phyloP scores from a whole-genome alignment of 2,888 invertebrate genomes.

The Ochropleura plecta region DNA sequence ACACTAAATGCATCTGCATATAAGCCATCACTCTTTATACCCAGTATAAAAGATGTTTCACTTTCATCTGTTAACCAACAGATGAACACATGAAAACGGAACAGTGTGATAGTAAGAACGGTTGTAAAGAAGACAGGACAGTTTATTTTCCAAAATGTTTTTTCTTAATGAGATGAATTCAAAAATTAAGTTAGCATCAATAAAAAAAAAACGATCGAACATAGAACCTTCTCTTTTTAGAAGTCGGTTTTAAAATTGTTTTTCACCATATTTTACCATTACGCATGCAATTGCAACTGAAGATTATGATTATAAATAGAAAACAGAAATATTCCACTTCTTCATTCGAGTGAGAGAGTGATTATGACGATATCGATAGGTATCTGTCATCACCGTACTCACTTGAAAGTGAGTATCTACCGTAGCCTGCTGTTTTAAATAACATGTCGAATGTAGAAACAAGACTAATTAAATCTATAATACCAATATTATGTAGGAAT shows the following conservation, averaged over 20 bases:
- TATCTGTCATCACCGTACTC: not conserved
- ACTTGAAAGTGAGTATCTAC: not conserved
- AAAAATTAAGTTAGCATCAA: constrained; percentile 15
- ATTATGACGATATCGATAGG: not conserved
- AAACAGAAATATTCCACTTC: not conserved
- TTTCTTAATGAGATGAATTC: not conserved
- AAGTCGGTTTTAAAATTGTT: too few relatives aligned
- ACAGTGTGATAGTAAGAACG: not conserved
- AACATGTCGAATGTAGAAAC: not conserved
- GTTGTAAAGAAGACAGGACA: not conserved
- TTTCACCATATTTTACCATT: too few relatives aligned
- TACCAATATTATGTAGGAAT: not conserved
- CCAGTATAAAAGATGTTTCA: too few relatives aligned
- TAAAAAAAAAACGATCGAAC: not conserved
- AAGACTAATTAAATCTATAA: not conserved
- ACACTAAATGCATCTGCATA: too few relatives aligned
- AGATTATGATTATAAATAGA: too few relatives aligned
- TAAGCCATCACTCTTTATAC: too few relatives aligned
- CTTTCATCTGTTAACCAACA: too few relatives aligned
- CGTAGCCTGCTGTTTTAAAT: not conserved
- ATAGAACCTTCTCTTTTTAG: too few relatives aligned
- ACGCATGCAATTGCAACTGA: too few relatives aligned
- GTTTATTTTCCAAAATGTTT: not conserved
- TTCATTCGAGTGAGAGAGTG: not conserved
- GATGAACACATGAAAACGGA: constrained; percentile 43